Conservation (phyloP, 2,888 invertebrate genomes). For the Proisotoma minuta region DNA sequence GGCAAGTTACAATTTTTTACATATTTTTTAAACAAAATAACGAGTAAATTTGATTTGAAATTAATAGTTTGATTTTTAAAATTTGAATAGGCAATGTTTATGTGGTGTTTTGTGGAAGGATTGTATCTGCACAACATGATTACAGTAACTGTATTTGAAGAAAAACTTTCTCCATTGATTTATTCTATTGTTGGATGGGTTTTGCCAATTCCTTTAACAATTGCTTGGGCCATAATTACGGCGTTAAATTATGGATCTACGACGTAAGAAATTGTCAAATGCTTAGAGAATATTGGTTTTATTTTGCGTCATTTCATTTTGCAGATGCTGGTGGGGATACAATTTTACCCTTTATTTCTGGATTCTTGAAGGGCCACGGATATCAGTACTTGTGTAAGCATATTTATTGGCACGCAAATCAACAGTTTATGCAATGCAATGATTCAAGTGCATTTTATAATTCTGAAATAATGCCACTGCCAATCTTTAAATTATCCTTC, state of each 20-base stretch:
- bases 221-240: constrained; percentile 64
- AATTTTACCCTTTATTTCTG: constrained; percentile 75
- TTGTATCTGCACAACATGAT: constrained; percentile 80
- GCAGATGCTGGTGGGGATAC: constrained; percentile 78
- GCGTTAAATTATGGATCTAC: constrained; percentile 55
- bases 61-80: too few species aligned
- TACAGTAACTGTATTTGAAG: constrained; percentile 65
- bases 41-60: too few species aligned
- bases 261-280: too few species aligned
- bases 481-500: too few species aligned
- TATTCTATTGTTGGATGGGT: constrained; percentile 70
- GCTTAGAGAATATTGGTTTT: constrained; percentile 24
- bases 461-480: too few species aligned
- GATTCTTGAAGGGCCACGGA: constrained; percentile 84
- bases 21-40: too few species aligned
- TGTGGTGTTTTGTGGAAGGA: constrained; percentile 97
- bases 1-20: too few species aligned
- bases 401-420: too few species aligned
- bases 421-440: too few species aligned
- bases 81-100: too few species aligned
- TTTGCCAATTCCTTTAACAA: constrained; percentile 63
- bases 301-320: constrained; percentile 39
- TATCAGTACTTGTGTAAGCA: constrained; percentile 48
- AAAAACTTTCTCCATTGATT: constrained; percentile 60
- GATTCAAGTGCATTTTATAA: too few species aligned